phyloP scores from a whole-genome alignment of 1,140 invertebrate species.

The Drosophila virilis region DNA sequence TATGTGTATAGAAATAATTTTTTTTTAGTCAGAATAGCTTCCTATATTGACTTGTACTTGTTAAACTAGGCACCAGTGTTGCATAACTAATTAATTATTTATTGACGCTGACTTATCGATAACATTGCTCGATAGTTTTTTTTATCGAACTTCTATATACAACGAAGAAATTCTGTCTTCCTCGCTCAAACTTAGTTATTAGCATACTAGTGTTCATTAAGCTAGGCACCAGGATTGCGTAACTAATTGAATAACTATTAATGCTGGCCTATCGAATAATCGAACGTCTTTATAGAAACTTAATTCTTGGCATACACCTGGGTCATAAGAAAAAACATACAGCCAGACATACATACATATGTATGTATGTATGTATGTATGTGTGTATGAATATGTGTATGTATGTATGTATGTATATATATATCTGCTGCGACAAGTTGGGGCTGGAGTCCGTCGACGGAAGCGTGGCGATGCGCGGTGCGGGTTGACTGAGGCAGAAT shows the following conservation, averaged over 20 bases:
- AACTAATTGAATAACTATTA: background rate
- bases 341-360: background rate
- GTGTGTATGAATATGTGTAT: slow-evolving; percentile 27
- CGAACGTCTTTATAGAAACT: background rate
- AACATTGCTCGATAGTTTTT: no score
- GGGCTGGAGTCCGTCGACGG: background rate
- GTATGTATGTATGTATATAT: slow-evolving; percentile 21
- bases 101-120: background rate
- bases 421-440: background rate
- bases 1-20: background rate
- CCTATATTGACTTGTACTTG: background rate
- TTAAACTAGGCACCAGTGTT: slow-evolving; percentile 4
- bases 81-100: background rate
- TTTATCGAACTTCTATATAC: background rate
- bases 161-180: background rate
- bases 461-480: background rate
- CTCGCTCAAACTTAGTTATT: background rate
- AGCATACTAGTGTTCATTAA: slow-evolving; percentile 3
- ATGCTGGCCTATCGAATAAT: background rate
- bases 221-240: background rate
- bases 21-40: background rate
- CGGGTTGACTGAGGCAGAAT: slow-evolving; percentile 25
- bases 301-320: slow-evolving; percentile 4
- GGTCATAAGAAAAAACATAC: slow-evolving; percentile 14
- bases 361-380: slow-evolving; percentile 7